phyloP scores from a whole-genome alignment of 1,140 invertebrate genomes.

The Arion vulgaris region DNA sequence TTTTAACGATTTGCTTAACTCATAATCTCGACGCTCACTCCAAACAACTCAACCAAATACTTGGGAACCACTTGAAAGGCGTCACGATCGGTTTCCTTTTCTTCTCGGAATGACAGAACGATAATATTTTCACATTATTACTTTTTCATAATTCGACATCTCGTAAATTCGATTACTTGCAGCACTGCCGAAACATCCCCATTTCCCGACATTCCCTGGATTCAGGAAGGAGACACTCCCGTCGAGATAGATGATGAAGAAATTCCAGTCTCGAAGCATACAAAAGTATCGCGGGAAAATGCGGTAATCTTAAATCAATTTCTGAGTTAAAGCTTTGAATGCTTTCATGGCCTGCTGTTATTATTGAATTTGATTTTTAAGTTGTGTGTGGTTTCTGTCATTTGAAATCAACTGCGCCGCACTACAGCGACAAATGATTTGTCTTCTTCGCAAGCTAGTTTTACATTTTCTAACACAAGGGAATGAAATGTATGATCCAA shows the following conservation, averaged over 20 bases:
- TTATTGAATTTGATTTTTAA: constrained; percentile 2
- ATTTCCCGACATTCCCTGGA: neutral
- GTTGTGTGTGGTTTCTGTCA: neutral
- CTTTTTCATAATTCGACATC: neutral
- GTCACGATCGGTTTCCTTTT: constrained; percentile 3
- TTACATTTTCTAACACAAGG: neutral
- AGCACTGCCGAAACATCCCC: constrained; percentile 3
- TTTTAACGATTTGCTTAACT: constrained; percentile 17
- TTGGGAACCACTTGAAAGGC: neutral
- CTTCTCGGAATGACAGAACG: neutral
- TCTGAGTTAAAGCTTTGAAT: constrained; percentile 1
- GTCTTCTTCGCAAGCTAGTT: neutral
- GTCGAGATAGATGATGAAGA: neutral
- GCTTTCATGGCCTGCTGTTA: neutral
- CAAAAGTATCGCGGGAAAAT: constrained; percentile 4
- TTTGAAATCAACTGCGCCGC: neutral
- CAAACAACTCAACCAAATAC: constrained; percentile 11
- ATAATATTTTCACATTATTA: constrained; percentile 16
- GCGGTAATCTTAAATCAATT: neutral
- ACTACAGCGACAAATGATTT: neutral
- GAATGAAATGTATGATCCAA: neutral
- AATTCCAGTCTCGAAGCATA: neutral
- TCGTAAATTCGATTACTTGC: constrained; percentile 7
- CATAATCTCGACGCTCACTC: constrained; percentile 3
- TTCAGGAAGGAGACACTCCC: neutral